Evolutionary conservation across 2,888 invertebrate genomes (phyloP).

Genomic region (Lumbricus terrestris): DNA sequence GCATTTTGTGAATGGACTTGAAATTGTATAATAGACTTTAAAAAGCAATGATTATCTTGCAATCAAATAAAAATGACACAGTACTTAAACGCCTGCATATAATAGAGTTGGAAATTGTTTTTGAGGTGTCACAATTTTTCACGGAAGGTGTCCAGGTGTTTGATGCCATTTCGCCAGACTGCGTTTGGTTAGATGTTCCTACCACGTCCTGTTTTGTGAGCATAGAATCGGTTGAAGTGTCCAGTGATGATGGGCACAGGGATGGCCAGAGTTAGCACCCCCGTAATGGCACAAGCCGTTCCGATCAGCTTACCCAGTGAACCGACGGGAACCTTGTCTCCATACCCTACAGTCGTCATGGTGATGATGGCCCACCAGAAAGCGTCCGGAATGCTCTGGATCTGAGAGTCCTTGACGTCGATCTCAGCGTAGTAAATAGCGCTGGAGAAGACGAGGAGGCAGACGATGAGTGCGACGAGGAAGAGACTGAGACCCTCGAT

Average conservation of each 20-base stretch:
- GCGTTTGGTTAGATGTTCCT: slow-evolving; percentile 22
- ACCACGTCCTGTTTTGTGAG: slow-evolving; percentile 38
- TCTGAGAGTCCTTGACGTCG: not conserved
- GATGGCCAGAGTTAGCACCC: not conserved
- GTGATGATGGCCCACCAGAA: slow-evolving; percentile 3
- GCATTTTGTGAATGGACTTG: too few relatives aligned
- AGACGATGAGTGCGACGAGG: not conserved
- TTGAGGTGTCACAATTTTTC: too few relatives aligned
- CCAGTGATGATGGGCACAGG: not conserved
- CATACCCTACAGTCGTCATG: not conserved
- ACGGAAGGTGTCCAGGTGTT: too few relatives aligned
- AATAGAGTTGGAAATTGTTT: too few relatives aligned
- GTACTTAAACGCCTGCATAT: too few relatives aligned
- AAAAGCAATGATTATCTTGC: too few relatives aligned
- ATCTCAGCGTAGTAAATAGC: not conserved
- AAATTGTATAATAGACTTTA: too few relatives aligned
- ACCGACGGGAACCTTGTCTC: not conserved
- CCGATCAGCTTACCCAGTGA: not conserved
- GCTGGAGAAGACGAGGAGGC: not conserved
- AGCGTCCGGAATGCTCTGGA: not conserved
- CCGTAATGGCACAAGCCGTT: not conserved
- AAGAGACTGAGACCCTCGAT: not conserved
- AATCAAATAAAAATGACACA: too few relatives aligned
- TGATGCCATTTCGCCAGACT: too few relatives aligned
- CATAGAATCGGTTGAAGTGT: slow-evolving; percentile 53